A percentile compares a stretch with the other conserved stretches of the same genome.
Evolutionary conservation across 2,888 invertebrate genomes (phyloP).

Genomic region (Lydus trimaculatus): DNA sequence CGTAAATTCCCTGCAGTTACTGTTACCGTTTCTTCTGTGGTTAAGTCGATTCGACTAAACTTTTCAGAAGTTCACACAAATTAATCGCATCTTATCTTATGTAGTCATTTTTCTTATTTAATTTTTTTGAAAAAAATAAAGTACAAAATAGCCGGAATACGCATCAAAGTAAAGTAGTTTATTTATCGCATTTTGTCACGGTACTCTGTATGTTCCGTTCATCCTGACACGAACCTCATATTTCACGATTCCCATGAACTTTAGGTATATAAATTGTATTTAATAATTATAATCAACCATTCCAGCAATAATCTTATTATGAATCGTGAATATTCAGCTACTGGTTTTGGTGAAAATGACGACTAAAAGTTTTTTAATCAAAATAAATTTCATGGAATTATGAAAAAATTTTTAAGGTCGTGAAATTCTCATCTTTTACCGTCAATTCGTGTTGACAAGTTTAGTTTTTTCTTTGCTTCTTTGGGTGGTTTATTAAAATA

Average conservation of each 20-base stretch:
- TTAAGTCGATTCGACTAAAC: too few relatives aligned
- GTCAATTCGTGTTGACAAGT: background rate
- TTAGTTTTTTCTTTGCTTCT: background rate
- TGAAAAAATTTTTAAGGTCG: too few relatives aligned
- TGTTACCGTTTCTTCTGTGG: too few relatives aligned
- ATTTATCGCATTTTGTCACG: slow-evolving; percentile 5
- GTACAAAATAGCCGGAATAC: background rate
- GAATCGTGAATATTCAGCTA: background rate
- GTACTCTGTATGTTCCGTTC: background rate
- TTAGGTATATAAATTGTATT: slow-evolving; percentile 1
- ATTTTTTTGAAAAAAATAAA: background rate
- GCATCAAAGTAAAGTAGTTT: background rate
- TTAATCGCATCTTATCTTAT: too few relatives aligned
- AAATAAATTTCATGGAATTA: background rate
- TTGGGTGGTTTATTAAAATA: background rate
- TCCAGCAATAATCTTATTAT: background rate
- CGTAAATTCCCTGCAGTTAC: too few relatives aligned
- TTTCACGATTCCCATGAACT: slow-evolving; percentile 6
- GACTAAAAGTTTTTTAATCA: background rate
- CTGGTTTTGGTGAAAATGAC: background rate
- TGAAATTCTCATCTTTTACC: too few relatives aligned
- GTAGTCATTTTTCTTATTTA: background rate
- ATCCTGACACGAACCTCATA: background rate
- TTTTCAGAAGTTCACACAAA: too few relatives aligned
- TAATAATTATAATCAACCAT: background rate